Conservation (phyloP, 2,113 vertebrate species). For the Neolamprologus modestus region DNA sequence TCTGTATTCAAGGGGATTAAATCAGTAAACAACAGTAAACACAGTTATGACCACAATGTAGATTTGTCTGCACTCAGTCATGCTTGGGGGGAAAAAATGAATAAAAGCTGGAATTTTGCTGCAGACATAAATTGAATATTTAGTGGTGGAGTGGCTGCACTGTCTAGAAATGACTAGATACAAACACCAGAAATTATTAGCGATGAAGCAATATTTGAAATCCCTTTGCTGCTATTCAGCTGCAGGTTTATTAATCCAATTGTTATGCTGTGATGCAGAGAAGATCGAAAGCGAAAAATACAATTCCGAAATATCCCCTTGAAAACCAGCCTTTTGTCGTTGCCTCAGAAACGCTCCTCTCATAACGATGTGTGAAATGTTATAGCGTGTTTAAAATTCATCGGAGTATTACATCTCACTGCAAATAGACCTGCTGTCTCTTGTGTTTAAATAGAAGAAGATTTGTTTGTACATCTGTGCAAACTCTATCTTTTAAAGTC, state of each 20-base stretch:
- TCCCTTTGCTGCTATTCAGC: background rate
- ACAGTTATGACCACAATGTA: background rate
- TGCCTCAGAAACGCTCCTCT: background rate
- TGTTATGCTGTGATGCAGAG: background rate
- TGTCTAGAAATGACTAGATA: background rate
- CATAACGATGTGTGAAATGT: constrained; percentile 3
- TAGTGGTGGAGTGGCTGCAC: background rate
- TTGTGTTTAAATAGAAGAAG: constrained; percentile 27
- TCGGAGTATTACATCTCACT: constrained; percentile 12
- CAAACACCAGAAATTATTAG: constrained; percentile 1
- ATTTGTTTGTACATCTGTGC: constrained; percentile 38
- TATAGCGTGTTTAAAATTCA: constrained; percentile 25
- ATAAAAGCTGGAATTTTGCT: background rate
- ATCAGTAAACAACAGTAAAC: background rate
- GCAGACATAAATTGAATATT: background rate
- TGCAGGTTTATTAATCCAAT: constrained; percentile 10
- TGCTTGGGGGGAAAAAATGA: background rate
- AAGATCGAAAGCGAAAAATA: background rate
- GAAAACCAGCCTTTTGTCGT: background rate
- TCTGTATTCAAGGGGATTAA: background rate
- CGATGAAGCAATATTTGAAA: background rate
- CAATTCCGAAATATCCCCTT: background rate
- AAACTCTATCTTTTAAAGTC: constrained; percentile 17
- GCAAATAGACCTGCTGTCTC: constrained; percentile 28
- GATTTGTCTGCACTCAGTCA: background rate